These are phyloP conservation scores for Anguilla japonica DNA, from an alignment of 2,113 vertebrate genomes.

Conservation along the genomic window DNA sequence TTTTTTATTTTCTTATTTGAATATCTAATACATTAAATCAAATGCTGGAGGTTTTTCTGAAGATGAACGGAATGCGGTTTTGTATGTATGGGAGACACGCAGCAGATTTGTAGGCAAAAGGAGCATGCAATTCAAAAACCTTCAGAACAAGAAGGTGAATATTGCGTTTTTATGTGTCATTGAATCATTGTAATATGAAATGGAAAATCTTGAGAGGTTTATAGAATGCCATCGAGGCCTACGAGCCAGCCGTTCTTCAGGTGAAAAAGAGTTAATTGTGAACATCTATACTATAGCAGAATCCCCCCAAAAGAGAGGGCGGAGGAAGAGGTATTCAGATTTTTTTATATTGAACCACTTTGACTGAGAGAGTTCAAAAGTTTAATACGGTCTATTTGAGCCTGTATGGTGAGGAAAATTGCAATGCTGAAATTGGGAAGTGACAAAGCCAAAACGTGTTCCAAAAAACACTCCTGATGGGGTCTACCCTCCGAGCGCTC, in stretches of 20 bases:
- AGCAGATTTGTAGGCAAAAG: neutral
- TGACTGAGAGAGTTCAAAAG: slow-evolving; percentile 13
- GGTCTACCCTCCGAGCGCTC: slow-evolving; percentile 38
- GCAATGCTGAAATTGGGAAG: slow-evolving; percentile 22
- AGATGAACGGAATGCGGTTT: slow-evolving; percentile 1
- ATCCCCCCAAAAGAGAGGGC: neutral
- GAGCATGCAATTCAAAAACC: slow-evolving; percentile 3
- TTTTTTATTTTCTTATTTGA: neutral
- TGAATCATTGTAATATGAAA: slow-evolving; percentile 7
- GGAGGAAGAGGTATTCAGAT: neutral
- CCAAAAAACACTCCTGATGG: neutral
- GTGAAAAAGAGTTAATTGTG: slow-evolving; percentile 8
- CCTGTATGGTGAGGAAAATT: slow-evolving; percentile 15
- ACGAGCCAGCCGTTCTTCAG: neutral
- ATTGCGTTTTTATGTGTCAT: slow-evolving; percentile 4
- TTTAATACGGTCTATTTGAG: slow-evolving; percentile 11
- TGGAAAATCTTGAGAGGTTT: slow-evolving; percentile 1
- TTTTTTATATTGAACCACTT: slow-evolving; percentile 10
- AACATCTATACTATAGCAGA: neutral
- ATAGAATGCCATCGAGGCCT: neutral
- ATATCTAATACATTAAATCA: neutral
- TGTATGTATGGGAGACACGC: neutral
- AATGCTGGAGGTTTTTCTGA: neutral
- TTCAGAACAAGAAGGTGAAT: neutral
- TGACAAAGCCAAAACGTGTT: slow-evolving; percentile 29